A percentile compares a stretch with the other conserved stretches of the same genome.
These are phyloP conservation scores for Petromus typicus DNA, from an alignment of 2,113 vertebrate species.

Conservation along the genomic window DNA sequence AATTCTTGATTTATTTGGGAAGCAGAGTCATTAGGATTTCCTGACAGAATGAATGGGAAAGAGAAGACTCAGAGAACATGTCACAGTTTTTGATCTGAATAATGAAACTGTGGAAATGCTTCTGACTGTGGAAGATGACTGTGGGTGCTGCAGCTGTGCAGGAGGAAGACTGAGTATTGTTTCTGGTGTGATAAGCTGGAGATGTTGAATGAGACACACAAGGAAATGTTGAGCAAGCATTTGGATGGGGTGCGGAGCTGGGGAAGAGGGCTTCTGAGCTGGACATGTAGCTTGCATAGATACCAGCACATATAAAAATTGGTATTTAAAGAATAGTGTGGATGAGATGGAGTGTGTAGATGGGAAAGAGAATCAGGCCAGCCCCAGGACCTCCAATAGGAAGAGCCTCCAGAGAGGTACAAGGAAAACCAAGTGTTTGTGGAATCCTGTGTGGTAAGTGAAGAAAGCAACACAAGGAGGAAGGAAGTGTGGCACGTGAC, in stretches of 20 bases:
- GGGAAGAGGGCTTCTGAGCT: not conserved
- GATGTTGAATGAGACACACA: not conserved
- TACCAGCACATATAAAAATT: not conserved
- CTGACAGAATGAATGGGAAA: not conserved
- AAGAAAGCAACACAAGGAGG: not conserved
- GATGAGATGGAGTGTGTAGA: not conserved
- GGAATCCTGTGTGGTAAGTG: not conserved
- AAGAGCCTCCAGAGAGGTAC: not conserved
- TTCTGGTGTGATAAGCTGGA: not conserved
- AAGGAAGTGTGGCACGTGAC: not conserved
- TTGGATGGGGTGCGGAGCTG: not conserved
- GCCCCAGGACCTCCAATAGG: not conserved
- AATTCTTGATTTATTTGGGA: slow-evolving; percentile 11
- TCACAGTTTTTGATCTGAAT: not conserved
- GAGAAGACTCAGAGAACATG: not conserved
- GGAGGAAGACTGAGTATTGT: not conserved
- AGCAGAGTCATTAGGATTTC: not conserved
- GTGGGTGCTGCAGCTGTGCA: too few species aligned
- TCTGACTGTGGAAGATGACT: not conserved
- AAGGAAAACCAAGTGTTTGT: not conserved
- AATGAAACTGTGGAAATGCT: not conserved
- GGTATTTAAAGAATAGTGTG: not conserved
- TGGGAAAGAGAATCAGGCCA: not conserved
- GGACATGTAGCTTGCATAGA: not conserved
- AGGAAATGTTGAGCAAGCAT: not conserved